Conservation (phyloP, 2,113 vertebrate genomes). For the Antennarius striatus region DNA sequence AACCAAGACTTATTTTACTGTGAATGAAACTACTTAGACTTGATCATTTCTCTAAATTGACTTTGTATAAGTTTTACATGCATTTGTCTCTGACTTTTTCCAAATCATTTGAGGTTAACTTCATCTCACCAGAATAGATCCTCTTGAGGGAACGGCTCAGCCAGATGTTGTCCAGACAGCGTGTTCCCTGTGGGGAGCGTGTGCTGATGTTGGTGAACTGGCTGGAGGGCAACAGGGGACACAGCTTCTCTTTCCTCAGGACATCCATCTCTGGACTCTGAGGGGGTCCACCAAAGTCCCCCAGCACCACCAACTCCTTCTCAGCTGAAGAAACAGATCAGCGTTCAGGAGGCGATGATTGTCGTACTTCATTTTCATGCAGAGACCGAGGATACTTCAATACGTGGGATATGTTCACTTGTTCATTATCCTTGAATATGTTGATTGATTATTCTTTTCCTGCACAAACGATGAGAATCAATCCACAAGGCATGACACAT, state of each 20-base stretch:
- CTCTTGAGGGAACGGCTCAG: constrained; percentile 89
- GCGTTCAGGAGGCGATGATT: neutral
- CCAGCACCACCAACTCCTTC: constrained; percentile 88
- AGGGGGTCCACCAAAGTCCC: constrained; percentile 87
- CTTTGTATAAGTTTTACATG: too few species aligned
- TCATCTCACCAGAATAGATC: constrained; percentile 84
- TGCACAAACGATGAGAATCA: too few species aligned
- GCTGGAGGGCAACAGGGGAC: constrained; percentile 81
- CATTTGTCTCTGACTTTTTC: too few species aligned
- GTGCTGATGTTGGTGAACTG: constrained; percentile 96
- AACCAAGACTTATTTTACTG: too few species aligned
- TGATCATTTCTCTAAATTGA: too few species aligned
- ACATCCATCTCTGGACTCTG: constrained; percentile 85
- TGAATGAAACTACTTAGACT: too few species aligned
- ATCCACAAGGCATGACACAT: too few species aligned
- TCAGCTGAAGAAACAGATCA: constrained; percentile 76
- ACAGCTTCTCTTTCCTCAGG: constrained; percentile 89
- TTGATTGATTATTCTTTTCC: too few species aligned
- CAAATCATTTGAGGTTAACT: too few species aligned
- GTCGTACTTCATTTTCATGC: neutral
- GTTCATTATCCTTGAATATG: too few species aligned
- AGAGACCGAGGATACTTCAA: neutral
- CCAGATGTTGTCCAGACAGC: constrained; percentile 94
- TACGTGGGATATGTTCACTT: too few species aligned
- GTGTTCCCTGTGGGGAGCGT: constrained; percentile 88